Conservation (phyloP, 2,113 vertebrate genomes). For the Microcebus griseorufus region DNA sequence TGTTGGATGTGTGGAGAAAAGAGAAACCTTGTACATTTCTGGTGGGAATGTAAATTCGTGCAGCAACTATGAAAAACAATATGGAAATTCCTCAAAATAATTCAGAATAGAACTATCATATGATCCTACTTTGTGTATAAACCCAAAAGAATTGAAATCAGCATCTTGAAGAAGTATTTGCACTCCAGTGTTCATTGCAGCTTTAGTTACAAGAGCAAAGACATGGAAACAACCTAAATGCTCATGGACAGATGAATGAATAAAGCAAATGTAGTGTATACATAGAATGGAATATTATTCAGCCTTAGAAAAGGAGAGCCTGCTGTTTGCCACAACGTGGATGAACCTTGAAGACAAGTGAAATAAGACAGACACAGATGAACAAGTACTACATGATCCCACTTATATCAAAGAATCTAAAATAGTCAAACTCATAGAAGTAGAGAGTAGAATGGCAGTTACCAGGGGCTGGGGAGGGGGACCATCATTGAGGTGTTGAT, state of each 20-base stretch:
- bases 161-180: background rate
- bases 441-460: background rate
- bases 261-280: background rate
- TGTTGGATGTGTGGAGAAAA: background rate
- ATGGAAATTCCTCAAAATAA: background rate
- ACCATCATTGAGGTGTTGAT: background rate
- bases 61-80: background rate
- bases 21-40: background rate
- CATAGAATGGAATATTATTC: background rate
- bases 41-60: background rate
- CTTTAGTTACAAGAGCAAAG: background rate
- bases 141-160: background rate
- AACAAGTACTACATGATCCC: background rate
- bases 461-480: no score
- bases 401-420: background rate
- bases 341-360: background rate
- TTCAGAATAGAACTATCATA: background rate
- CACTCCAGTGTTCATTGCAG: no score
- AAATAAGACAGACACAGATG: background rate
- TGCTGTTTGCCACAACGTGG: background rate
- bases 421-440: background rate
- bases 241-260: background rate
- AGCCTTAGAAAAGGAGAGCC: background rate
- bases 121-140: background rate
- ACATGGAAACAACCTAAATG: background rate